phyloP scores from a whole-genome alignment of 2,113 vertebrate species.

The Periophthalmus modestus region DNA sequence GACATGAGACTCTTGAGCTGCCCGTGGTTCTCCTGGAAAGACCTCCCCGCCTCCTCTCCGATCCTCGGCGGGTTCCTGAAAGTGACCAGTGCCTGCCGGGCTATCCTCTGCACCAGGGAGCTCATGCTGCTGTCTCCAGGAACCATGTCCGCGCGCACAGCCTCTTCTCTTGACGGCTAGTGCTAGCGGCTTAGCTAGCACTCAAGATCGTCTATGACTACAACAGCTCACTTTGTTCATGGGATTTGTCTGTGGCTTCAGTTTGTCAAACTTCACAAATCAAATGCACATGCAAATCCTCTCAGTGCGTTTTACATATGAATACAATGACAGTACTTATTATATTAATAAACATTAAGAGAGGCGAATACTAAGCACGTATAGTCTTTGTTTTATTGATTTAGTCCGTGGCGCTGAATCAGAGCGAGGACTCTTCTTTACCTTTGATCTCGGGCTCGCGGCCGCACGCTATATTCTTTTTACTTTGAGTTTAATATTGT shows the following conservation, averaged over 20 bases:
- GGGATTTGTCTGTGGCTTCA: neutral
- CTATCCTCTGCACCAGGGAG: slow-evolving; percentile 88
- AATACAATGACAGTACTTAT: neutral
- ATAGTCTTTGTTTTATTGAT: neutral
- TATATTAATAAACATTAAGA: neutral
- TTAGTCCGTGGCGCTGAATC: neutral
- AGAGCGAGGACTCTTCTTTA: slow-evolving; percentile 6
- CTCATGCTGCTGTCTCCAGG: slow-evolving; percentile 85
- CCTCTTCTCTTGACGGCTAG: neutral
- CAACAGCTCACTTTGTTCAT: neutral
- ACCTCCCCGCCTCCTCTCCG: slow-evolving; percentile 43
- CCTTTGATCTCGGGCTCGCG: slow-evolving; percentile 6
- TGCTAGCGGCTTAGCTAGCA: slow-evolving; percentile 20
- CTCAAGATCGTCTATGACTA: neutral
- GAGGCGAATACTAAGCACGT: neutral
- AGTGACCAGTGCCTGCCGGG: slow-evolving; percentile 85
- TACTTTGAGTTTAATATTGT: neutral
- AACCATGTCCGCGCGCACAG: slow-evolving; percentile 65
- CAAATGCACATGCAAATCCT: neutral
- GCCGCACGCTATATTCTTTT: neutral
- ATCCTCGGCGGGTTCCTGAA: slow-evolving; percentile 74
- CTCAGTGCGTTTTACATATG: neutral
- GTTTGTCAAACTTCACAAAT: neutral
- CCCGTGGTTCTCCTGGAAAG: slow-evolving; percentile 81
- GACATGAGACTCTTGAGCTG: slow-evolving; percentile 81